Evolutionary conservation across 1,140 invertebrate species (phyloP).

Genomic region (Trissolcus basalis): DNA sequence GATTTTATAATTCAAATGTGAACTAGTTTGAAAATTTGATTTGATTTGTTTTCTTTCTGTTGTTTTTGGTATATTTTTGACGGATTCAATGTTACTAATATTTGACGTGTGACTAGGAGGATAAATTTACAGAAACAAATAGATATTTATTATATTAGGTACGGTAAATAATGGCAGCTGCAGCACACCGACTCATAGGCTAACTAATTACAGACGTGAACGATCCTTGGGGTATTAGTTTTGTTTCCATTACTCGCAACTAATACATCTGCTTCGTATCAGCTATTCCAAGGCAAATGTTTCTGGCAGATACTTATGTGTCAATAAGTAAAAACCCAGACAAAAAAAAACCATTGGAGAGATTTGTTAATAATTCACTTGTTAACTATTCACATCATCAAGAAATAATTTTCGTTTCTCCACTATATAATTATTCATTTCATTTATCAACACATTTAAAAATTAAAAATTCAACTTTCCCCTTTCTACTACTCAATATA

Average conservation of each 20-base stretch:
- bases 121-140: constrained; percentile 20
- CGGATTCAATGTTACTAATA: no score
- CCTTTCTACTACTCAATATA: no score
- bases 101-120: no score
- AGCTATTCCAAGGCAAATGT: constrained; percentile 11
- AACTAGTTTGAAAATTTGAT: no score
- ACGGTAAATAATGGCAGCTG: constrained; percentile 31
- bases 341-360: not conserved
- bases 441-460: no score
- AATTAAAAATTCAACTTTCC: no score
- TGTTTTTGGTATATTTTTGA: not conserved
- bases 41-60: not conserved
- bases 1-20: no score
- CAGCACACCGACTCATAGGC: constrained; percentile 11
- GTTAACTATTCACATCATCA: no score
- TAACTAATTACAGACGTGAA: constrained; percentile 42
- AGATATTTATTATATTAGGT: constrained; percentile 27
- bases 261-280: constrained; percentile 18
- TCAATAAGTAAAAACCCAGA: not conserved
- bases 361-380: no score
- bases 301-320: constrained; percentile 14
- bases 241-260: constrained; percentile 32
- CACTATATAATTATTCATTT: no score
- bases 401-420: no score
- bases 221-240: constrained; percentile 44